Evolutionary conservation across 2,113 vertebrate genomes (phyloP), one percentile per base, ranked within the genome.

Genomic region (Thryonomys swinderianus): DNA sequence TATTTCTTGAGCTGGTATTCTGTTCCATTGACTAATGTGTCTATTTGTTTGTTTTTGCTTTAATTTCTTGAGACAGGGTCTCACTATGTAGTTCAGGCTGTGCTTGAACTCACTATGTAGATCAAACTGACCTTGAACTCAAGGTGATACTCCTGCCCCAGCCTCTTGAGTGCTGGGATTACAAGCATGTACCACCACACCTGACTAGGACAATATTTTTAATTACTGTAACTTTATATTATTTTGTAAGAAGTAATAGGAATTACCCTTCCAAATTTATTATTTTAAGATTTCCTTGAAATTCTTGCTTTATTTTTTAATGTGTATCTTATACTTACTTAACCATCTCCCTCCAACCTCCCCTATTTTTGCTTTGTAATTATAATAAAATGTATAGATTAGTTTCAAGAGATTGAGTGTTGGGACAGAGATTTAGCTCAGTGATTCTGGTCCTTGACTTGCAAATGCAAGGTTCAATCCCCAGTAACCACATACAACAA

Each of bases 321-420:
- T 20, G 74, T 7, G 11, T 55, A 71, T 30, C 87, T 67, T 88
- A 81, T 40, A 93, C 79, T 92, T 88, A 5, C 53, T 81, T 84
- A 48, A 78, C 73, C 48, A 23, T 90, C 37, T 34, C 0, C 18
- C 2, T 1, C 16, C 7, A 18, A 7, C 40, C 78, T 88, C 18
- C 23, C n/a, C 14, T 61, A 27, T 61, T 87, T 86, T 92, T 88
- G 7, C 14, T 61, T 92, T 96, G 25, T 80, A 85, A 42, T 32
- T 96, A 17, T 74, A 91, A 81, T 57, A 71, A 84, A 71, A 71
- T 73, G 57, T 51, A 55, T 93, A 85, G 79, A 67, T 82, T 93
- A 42, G 32, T 13, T 73, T 89, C 25, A 32, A 73, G 67, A 82
- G 37, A 16, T 45, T 84, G 51, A 84, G 17, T n/a, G n/a, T n/a